Evolutionary conservation across 2,113 vertebrate species (phyloP).

Genomic region (Pterocles orientalis): DNA sequence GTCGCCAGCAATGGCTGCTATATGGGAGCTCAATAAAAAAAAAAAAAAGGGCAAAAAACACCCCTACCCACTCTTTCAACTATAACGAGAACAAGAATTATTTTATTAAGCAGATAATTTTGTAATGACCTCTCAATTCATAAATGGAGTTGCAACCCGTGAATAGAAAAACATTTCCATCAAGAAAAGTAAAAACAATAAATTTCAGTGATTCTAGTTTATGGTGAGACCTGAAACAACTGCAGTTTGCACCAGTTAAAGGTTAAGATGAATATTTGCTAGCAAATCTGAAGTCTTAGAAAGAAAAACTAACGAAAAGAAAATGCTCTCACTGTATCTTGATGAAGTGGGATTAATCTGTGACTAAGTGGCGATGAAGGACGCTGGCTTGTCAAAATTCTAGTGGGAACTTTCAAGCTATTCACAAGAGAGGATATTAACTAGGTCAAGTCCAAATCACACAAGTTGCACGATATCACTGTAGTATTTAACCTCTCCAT

Average conservation of each 20-base stretch:
- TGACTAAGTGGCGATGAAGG: not conserved
- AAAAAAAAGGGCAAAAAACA: not conserved
- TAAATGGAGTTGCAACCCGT: not conserved
- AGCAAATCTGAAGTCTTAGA: not conserved
- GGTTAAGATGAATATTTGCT: not conserved
- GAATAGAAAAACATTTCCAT: not conserved
- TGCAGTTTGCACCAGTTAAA: not conserved
- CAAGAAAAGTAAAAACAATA: not conserved
- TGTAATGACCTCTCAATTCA: not conserved
- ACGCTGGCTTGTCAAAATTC: not conserved
- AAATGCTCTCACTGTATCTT: not conserved
- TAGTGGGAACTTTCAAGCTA: constrained; percentile 11
- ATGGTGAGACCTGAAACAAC: not conserved
- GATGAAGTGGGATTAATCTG: not conserved
- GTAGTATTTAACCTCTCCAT: not conserved
- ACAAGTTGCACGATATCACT: not conserved
- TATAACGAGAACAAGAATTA: not conserved
- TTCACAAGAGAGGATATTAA: not conserved
- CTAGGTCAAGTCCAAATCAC: constrained; percentile 2
- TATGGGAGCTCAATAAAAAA: not conserved
- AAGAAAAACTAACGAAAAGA: not conserved
- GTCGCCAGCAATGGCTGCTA: not conserved
- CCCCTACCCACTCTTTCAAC: fast-evolving
- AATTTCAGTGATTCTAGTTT: not conserved
- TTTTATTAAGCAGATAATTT: not conserved